Percentiles rank a stretch among this genome's conserved stretches.
Evolutionary conservation across 2,888 invertebrate species (phyloP).

Genomic region (Camponotus fellah): DNA sequence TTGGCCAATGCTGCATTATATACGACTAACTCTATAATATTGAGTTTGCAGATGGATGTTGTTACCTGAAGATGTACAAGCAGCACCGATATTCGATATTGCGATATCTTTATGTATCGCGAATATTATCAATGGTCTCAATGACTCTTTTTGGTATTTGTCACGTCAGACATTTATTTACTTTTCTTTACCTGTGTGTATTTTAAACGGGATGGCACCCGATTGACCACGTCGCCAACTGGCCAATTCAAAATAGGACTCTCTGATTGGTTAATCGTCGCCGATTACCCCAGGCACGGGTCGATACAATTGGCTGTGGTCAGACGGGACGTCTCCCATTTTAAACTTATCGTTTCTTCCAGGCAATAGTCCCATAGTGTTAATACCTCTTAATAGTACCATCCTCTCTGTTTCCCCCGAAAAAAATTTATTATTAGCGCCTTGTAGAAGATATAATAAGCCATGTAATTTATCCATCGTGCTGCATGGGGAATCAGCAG

Average conservation of each 20-base stretch:
- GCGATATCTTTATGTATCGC: conserved; percentile 61
- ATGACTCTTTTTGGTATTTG: conserved; percentile 48
- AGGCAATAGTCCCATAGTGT: conserved; percentile 70
- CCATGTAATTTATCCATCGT: conserved; percentile 60
- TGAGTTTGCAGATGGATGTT: conserved; percentile 84
- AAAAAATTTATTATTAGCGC: conserved; percentile 67
- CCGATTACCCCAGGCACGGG: too few relatives aligned
- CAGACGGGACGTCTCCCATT: too few relatives aligned
- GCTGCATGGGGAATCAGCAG: conserved; percentile 60
- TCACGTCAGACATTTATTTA: conserved; percentile 47
- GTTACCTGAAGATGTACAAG: conserved; percentile 73
- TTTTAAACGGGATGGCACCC: too few relatives aligned
- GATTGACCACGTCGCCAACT: too few relatives aligned
- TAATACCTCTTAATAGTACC: conserved; percentile 64
- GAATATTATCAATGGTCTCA: conserved; percentile 71
- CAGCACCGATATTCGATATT: conserved; percentile 68
- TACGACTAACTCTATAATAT: conserved; percentile 76
- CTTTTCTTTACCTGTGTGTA: conserved; percentile 51
- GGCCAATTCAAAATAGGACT: too few relatives aligned
- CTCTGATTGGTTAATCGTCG: too few relatives aligned
- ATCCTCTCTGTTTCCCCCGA: conserved; percentile 58
- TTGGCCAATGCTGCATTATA: conserved; percentile 44
- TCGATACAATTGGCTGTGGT: too few relatives aligned
- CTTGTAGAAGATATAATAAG: conserved; percentile 74
- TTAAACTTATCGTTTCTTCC: conserved; percentile 77